phyloP scores from a whole-genome alignment of 2,888 invertebrate genomes.

The Malthinus flaveolus region DNA sequence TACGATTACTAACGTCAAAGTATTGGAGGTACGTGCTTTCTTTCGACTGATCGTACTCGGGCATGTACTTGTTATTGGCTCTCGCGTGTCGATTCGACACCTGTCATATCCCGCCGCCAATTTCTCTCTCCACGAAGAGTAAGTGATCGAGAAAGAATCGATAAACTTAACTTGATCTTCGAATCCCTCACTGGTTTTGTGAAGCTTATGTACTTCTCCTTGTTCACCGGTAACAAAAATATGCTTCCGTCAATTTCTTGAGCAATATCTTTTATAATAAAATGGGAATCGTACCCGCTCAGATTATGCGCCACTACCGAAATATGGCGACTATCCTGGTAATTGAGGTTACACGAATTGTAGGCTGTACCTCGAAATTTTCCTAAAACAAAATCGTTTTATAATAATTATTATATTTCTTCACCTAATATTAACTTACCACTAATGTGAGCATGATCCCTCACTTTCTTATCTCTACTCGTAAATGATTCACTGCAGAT shows the following conservation, averaged over 20 bases:
- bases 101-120: slow-evolving; percentile 11
- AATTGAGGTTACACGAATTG: slow-evolving; percentile 38
- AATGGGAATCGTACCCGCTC: slow-evolving; percentile 33
- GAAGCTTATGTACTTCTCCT: slow-evolving; percentile 37
- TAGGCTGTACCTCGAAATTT: slow-evolving; percentile 31
- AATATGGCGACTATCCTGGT: slow-evolving; percentile 27
- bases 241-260: slow-evolving; percentile 29
- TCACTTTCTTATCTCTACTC: slow-evolving; percentile 16
- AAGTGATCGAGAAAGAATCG: slow-evolving; percentile 35
- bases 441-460: slow-evolving; percentile 36
- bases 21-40: background rate
- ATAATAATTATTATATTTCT: slow-evolving; percentile 35
- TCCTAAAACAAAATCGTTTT: slow-evolving; percentile 38
- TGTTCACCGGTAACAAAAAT: slow-evolving; percentile 31
- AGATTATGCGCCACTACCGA: slow-evolving; percentile 41
- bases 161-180: slow-evolving; percentile 34
- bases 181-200: slow-evolving; percentile 33
- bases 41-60: background rate
- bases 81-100: background rate
- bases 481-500: slow-evolving; percentile 18
- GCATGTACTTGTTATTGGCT: background rate
- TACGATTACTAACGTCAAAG: background rate
- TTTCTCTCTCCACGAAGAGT: slow-evolving; percentile 34
- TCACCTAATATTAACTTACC: background rate
- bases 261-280: slow-evolving; percentile 34